These are phyloP conservation scores for Megamerina dolium DNA, from an alignment of 2,888 invertebrate genomes.

Conservation along the genomic window DNA sequence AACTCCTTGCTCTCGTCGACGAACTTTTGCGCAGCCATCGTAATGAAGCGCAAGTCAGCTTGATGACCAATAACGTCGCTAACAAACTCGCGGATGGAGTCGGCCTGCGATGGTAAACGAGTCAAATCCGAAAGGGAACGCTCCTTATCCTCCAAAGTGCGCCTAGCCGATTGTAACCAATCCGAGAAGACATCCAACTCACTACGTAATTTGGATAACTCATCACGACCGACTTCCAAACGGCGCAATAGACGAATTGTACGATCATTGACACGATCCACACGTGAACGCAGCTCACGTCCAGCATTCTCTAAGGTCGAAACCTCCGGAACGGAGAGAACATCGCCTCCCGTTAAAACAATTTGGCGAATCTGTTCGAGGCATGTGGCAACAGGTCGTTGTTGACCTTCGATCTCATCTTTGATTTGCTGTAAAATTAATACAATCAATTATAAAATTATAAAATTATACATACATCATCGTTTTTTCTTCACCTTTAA, in stretches of 20 bases:
- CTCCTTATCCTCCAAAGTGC: slow-evolving; percentile 79
- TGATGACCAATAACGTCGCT: slow-evolving; percentile 93
- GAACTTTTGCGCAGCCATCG: slow-evolving; percentile 94
- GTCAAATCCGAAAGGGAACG: slow-evolving; percentile 71
- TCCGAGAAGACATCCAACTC: slow-evolving; percentile 75
- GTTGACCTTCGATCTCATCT: slow-evolving; percentile 82
- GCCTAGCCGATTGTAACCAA: slow-evolving; percentile 78
- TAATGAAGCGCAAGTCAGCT: slow-evolving; percentile 90
- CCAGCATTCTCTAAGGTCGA: slow-evolving; percentile 81
- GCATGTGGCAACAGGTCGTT: slow-evolving; percentile 75
- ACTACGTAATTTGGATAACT: slow-evolving; percentile 77
- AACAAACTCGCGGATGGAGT: slow-evolving; percentile 81
- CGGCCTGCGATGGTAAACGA: slow-evolving; percentile 63
- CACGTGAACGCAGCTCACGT: slow-evolving; percentile 73
- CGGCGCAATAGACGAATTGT: slow-evolving; percentile 72
- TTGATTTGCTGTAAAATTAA: slow-evolving; percentile 64
- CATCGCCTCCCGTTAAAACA: slow-evolving; percentile 82
- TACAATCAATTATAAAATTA: background rate
- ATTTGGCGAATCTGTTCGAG: slow-evolving; percentile 86
- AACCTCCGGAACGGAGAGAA: slow-evolving; percentile 88
- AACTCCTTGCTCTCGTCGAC: slow-evolving; percentile 93
- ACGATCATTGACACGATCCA: slow-evolving; percentile 74
- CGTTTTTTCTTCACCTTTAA: slow-evolving; percentile 60
- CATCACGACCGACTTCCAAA: slow-evolving; percentile 74
- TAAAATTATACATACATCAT: background rate